These are phyloP conservation scores for Megalopta genalis DNA, from an alignment of 1,140 invertebrate genomes.

Conservation along the genomic window DNA sequence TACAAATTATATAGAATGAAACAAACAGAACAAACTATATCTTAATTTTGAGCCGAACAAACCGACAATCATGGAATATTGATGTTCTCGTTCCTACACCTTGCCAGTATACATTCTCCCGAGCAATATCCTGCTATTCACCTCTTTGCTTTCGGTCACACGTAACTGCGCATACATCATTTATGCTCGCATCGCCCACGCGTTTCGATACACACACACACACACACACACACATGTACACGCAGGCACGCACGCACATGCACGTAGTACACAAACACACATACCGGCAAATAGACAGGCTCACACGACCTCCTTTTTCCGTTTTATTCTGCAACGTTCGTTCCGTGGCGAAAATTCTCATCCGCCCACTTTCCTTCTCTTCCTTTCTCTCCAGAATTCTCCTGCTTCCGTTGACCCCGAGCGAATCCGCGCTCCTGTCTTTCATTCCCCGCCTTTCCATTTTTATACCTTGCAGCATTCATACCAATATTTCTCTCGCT, in stretches of 20 bases:
- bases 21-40: no score
- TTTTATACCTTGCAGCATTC: constrained; percentile 13
- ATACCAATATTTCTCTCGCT: neutral
- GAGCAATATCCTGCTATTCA: neutral
- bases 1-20: no score
- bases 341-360: constrained; percentile 34
- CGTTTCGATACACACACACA: neutral
- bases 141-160: neutral
- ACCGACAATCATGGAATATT: neutral
- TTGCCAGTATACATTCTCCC: constrained; percentile 8
- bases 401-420: constrained; percentile 32
- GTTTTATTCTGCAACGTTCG: constrained; percentile 20
- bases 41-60: no score
- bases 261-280: neutral
- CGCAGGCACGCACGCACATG: neutral
- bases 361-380: constrained; percentile 21
- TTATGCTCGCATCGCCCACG: neutral
- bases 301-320: neutral
- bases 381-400: constrained; percentile 31
- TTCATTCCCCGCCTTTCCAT: constrained; percentile 12
- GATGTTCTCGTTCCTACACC: neutral
- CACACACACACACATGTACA: neutral
- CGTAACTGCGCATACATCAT: neutral
- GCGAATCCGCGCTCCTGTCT: neutral
- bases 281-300: neutral